Evolutionary conservation across 2,113 vertebrate genomes (phyloP).

Genomic region (Xenopus borealis): DNA sequence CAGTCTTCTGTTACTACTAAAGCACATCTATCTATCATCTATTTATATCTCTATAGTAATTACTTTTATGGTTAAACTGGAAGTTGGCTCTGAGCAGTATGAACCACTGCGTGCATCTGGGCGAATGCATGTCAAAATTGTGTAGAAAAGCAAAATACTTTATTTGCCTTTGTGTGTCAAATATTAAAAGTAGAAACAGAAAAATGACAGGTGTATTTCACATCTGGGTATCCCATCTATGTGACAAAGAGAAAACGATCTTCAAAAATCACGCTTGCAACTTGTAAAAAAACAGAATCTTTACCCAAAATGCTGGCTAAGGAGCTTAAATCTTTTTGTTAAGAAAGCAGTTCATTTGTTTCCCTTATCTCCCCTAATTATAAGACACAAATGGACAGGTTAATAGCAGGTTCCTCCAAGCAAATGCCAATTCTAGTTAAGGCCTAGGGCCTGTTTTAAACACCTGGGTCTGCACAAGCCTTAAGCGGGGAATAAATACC

Average conservation of each 20-base stretch:
- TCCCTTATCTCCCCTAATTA: constrained; percentile 15
- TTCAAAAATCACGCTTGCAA: neutral
- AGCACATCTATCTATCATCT: too few species aligned
- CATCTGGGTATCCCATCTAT: too few species aligned
- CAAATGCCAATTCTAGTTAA: constrained; percentile 2
- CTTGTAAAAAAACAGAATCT: neutral
- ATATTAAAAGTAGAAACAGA: too few species aligned
- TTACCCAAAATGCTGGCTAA: neutral
- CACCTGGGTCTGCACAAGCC: constrained; percentile 6
- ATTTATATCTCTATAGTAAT: too few species aligned
- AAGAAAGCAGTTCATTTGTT: constrained; percentile 7
- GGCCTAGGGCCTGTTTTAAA: constrained; percentile 12
- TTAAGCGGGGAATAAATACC: constrained; percentile 8
- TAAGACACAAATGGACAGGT: constrained; percentile 13
- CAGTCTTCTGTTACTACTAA: too few species aligned
- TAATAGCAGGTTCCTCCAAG: constrained; percentile 10
- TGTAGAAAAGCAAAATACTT: too few species aligned
- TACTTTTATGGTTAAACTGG: too few species aligned
- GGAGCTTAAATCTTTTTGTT: constrained; percentile 14
- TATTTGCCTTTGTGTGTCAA: too few species aligned
- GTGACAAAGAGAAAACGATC: neutral
- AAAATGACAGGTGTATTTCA: too few species aligned
- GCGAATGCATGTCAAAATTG: too few species aligned
- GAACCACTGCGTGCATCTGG: too few species aligned
- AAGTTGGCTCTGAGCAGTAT: too few species aligned